A percentile compares a stretch with the other conserved stretches of the same genome.
phyloP scores from a whole-genome alignment of 2,888 invertebrate genomes.

The Craniophora ligustri region DNA sequence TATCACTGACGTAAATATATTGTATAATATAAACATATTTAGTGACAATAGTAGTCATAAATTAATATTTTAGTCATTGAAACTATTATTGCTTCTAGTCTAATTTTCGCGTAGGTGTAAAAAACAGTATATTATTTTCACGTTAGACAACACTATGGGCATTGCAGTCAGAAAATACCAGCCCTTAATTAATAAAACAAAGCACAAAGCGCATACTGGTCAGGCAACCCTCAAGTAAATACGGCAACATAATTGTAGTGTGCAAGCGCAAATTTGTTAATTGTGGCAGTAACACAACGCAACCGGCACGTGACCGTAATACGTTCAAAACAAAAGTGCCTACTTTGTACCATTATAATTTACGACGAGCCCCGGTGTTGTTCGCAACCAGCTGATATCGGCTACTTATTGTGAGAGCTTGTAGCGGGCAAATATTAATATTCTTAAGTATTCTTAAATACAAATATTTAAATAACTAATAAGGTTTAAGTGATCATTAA shows the following conservation, averaged over 20 bases:
- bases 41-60: too few species aligned
- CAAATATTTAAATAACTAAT: slow-evolving; percentile 20
- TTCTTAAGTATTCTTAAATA: slow-evolving; percentile 41
- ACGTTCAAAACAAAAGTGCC: slow-evolving; percentile 70
- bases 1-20: too few species aligned
- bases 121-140: too few species aligned
- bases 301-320: slow-evolving; percentile 76
- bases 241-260: slow-evolving; percentile 46
- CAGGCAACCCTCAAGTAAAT: slow-evolving; percentile 45
- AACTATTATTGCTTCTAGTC: too few species aligned
- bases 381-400: slow-evolving; percentile 48
- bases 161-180: slow-evolving; percentile 31
- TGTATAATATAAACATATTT: too few species aligned
- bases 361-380: slow-evolving; percentile 49
- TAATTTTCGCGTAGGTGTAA: too few species aligned
- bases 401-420: slow-evolving; percentile 50
- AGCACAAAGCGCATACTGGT: slow-evolving; percentile 23
- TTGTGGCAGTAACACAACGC: slow-evolving; percentile 77
- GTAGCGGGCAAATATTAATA: slow-evolving; percentile 39
- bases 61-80: too few species aligned
- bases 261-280: slow-evolving; percentile 74
- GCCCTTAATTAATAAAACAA: slow-evolving; percentile 24
- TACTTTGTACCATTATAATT: slow-evolving; percentile 66
- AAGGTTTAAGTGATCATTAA: background rate
- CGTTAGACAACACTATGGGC: too few species aligned